Base-by-base conservation (phyloP, 2,888 invertebrate species). In the Torymus aiolomorphi region DNA sequence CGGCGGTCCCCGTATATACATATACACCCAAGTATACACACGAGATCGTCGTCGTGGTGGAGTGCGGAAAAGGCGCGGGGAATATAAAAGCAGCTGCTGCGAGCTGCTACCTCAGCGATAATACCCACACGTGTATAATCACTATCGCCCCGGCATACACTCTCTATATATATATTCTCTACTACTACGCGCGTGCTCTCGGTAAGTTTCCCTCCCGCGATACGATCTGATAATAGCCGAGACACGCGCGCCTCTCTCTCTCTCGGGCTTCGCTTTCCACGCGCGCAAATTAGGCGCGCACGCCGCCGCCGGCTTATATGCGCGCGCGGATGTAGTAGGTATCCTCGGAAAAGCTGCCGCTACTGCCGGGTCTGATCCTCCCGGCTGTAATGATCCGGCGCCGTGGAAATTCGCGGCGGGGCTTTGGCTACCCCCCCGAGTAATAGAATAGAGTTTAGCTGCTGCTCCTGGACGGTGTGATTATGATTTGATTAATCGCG, bases 141-240 rank as follows among this genome's bases (percentile, higher is more conserved):
- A 42, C 42, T 42, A 42, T 42, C 42, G 42, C 8, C 8, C 42
- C 42, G 42, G 8, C 42, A 42, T 42, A 42, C 42, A 42, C 42
- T 42, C 42, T 42, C 42, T 42, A 5, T 42, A 42, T 42, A 42
- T 42, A 5, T 42, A 42, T 8, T 42, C 4, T 8, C 42, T 42
- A 42, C 42, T 42, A 42, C 42, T 42, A 42, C 42, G 42, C 42
- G 42, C 42, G 42, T 42, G 42, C 18, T 72, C 12, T 2, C 31
- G 24, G 24, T 24, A 42, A 42, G 42, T 52, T 12, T 18, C 18
- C 18, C n/a, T 16, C 49, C 12, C 14, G 70, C 69, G 76, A 63
- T 75, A 70, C 65, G 56, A 79, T 75, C 70, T 79, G 71, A 75
- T 79, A 75, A 79, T 73, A 73, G 65, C 49, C 70, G 57, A 18